Percentiles rank a stretch among this genome's conserved stretches.
phyloP scores from a whole-genome alignment of 2,797 vertebrate genomes.

The Pelobates cultripes region DNA sequence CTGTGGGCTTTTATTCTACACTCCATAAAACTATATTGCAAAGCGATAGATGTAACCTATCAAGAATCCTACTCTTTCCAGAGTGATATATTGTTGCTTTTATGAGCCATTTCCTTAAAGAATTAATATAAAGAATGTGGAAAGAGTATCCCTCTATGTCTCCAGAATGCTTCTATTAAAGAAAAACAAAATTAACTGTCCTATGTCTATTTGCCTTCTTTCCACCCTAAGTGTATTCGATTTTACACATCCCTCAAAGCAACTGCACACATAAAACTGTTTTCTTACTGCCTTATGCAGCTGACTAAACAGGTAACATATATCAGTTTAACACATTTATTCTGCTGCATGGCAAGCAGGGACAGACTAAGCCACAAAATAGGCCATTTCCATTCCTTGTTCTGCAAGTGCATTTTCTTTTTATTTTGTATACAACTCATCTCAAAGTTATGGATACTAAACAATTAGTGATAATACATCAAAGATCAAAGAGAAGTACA shows the following conservation, averaged over 20 bases:
- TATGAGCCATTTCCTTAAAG: slow-evolving; percentile 44
- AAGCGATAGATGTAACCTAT: neutral
- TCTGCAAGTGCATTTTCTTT: too few relatives aligned
- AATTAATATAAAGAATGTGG: slow-evolving; percentile 2
- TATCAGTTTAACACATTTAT: slow-evolving; percentile 23
- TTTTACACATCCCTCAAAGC: slow-evolving; percentile 29
- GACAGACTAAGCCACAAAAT: too few relatives aligned
- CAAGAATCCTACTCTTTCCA: slow-evolving; percentile 9
- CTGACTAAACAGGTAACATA: slow-evolving; percentile 30
- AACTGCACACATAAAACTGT: slow-evolving; percentile 1
- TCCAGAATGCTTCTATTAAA: slow-evolving; percentile 24
- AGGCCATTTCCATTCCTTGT: too few relatives aligned
- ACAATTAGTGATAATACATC: too few relatives aligned
- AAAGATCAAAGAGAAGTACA: too few relatives aligned
- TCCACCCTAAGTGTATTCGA: slow-evolving; percentile 37
- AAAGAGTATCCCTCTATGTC: neutral
- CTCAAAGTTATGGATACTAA: too few relatives aligned
- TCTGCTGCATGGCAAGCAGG: neutral
- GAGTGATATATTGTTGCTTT: slow-evolving; percentile 18
- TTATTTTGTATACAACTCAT: too few relatives aligned
- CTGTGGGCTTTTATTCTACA: too few relatives aligned
- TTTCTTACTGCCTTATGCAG: slow-evolving; percentile 16
- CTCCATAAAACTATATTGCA: neutral
- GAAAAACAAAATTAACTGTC: slow-evolving; percentile 2
- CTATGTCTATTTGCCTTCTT: slow-evolving; percentile 23